Conservation (phyloP, 2,888 invertebrate genomes). For the Pteria penguin region DNA sequence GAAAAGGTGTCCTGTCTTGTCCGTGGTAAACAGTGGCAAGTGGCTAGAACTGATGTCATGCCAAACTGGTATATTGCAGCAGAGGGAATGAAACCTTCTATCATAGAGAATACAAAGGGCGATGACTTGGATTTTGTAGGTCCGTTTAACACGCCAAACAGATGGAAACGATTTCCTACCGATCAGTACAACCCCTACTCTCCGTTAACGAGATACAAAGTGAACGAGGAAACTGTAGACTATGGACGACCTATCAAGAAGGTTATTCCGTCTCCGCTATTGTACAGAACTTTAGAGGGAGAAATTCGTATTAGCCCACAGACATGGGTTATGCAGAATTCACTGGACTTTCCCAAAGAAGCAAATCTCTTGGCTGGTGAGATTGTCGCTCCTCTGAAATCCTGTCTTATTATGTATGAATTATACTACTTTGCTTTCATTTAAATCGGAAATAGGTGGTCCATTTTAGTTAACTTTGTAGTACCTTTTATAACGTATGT, state of each 20-base stretch:
- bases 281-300: neutral
- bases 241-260: constrained; percentile 20
- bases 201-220: constrained; percentile 50
- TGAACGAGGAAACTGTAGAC: constrained; percentile 35
- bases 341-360: constrained; percentile 35
- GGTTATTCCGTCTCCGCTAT: constrained; percentile 47
- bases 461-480: too few relatives aligned
- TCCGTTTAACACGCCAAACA: constrained; percentile 50
- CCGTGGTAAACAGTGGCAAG: constrained; percentile 50
- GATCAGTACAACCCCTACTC: constrained; percentile 66
- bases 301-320: neutral
- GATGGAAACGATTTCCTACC: constrained; percentile 62
- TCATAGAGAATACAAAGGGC: constrained; percentile 53
- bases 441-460: too few relatives aligned
- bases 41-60: constrained; percentile 62
- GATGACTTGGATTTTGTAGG: constrained; percentile 59
- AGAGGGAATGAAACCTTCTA: constrained; percentile 52
- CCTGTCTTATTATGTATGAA: too few relatives aligned
- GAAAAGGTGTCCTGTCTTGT: constrained; percentile 8
- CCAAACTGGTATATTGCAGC: constrained; percentile 67
- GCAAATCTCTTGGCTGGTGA: constrained; percentile 40
- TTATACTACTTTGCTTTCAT: too few relatives aligned
- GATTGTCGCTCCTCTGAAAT: too few relatives aligned
- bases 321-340: constrained; percentile 33
- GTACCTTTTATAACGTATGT: too few relatives aligned